phyloP scores from a whole-genome alignment of 2,797 vertebrate genomes.

The Aphelocoma californica region DNA sequence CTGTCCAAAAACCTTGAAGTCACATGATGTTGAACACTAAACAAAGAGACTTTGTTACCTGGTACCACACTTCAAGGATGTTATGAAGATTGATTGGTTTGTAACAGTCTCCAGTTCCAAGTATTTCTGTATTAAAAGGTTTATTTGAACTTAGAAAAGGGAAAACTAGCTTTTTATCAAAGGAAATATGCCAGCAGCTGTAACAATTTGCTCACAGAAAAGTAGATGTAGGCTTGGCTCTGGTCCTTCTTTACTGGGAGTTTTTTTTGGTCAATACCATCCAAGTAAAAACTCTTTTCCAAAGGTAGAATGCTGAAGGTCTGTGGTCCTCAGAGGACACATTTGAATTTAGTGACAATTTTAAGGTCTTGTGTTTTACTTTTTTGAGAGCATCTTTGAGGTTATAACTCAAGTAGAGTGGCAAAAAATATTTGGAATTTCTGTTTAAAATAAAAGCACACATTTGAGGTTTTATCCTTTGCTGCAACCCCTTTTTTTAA shows the following conservation, averaged over 20 bases:
- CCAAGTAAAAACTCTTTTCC: not conserved
- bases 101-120: not conserved
- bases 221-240: not conserved
- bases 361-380: not conserved
- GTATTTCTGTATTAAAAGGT: not conserved
- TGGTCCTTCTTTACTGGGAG: not conserved
- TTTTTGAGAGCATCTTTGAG: not conserved
- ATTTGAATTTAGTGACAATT: not conserved
- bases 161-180: not conserved
- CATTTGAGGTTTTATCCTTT: not conserved
- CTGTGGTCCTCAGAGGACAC: not conserved
- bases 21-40: not conserved
- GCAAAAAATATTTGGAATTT: not conserved
- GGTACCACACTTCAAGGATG: not conserved
- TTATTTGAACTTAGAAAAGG: not conserved
- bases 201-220: not conserved
- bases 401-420: not conserved
- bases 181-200: not conserved
- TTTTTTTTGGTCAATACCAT: fast-evolving
- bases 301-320: not conserved
- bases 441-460: not conserved
- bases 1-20: not conserved
- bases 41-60: not conserved
- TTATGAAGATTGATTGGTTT: not conserved
- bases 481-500: not conserved